These are phyloP conservation scores for Drosophila pseudotalamancana DNA, from an alignment of 2,888 invertebrate genomes.

Conservation along the genomic window DNA sequence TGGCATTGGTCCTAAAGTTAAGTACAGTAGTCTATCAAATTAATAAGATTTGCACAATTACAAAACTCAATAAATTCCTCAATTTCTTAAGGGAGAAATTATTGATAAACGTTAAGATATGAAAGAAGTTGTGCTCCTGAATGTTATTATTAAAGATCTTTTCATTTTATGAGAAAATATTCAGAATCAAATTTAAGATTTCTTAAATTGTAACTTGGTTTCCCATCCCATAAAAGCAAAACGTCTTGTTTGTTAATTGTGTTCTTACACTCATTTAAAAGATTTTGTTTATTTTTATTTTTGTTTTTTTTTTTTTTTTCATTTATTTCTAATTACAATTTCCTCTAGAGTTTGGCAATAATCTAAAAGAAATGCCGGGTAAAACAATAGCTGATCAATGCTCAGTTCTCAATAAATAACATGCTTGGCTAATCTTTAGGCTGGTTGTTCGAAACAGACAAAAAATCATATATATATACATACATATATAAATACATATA, in stretches of 20 bases:
- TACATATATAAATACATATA: constrained; percentile 5
- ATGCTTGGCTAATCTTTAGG: constrained; percentile 37
- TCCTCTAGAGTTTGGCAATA: constrained; percentile 36
- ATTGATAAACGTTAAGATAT: too few relatives aligned
- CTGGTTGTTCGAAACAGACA: constrained; percentile 13
- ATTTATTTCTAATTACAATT: constrained; percentile 25
- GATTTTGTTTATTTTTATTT: constrained; percentile 19
- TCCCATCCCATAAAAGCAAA: constrained; percentile 20
- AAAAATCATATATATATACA: constrained; percentile 4
- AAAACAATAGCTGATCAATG: constrained; percentile 16
- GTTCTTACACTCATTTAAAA: constrained; percentile 8
- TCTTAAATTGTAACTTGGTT: too few relatives aligned
- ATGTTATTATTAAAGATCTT: too few relatives aligned
- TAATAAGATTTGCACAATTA: too few relatives aligned
- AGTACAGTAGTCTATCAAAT: too few relatives aligned
- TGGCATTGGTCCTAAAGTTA: too few relatives aligned
- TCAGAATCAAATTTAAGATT: too few relatives aligned
- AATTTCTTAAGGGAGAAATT: too few relatives aligned
- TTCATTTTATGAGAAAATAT: too few relatives aligned
- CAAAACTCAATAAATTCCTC: too few relatives aligned
- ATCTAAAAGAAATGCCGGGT: constrained; percentile 13
- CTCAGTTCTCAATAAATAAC: constrained; percentile 44
- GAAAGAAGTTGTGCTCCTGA: too few relatives aligned
- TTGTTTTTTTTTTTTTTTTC: neutral
- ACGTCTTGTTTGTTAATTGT: constrained; percentile 22